Base-by-base conservation (phyloP, 2,113 vertebrate species). In the Excalfactoria chinensis region DNA sequence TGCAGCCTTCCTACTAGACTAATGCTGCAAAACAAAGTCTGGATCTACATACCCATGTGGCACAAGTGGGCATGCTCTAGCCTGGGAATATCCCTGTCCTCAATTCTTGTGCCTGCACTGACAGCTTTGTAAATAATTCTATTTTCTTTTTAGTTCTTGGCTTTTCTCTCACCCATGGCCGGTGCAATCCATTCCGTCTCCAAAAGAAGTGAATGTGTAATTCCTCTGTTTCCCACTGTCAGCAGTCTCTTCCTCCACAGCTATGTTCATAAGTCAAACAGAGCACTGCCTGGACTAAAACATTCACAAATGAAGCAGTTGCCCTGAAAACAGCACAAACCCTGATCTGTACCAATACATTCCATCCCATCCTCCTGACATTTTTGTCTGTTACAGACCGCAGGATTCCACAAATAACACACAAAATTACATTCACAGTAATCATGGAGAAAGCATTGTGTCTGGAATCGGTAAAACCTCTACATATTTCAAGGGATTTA, bases 141-240 rank as follows among this genome's bases (percentile, higher is more conserved):
- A 43, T 17, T 6, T 40, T 71, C 48, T 28, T 80, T 89, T 37
- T 70, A 8, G n/a, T 8, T 85, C 35, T 13, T 48, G 37, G 53
- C 5, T 15, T 71, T 67, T 49, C 44, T 62, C 26, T 77, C 17
- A 69, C 34, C 23, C 4, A 1, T 6, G 59, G 13, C 6, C 2
- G 0, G 4, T 0, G 3, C 13, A 18, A 84, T 73, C n/a, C 6
- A 73, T 77, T 87, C n/a, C 7, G 7, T 13, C 7, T 20, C 3
- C 70, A 56, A 74, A 73, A 70, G 1, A 56, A 78, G 13, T 6
- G 6, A 67, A 82, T 63, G 35, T 71, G 9, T 56, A 41, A 49
- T 73, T 81, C 5, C 7, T 6, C 35, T 80, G 17, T 25, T 72
- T 72, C 8, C 20, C 13, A 14, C 41, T 46, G 30, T 40, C 41